phyloP scores from a whole-genome alignment of 2,888 invertebrate genomes.

The Lathronympha strigana region DNA sequence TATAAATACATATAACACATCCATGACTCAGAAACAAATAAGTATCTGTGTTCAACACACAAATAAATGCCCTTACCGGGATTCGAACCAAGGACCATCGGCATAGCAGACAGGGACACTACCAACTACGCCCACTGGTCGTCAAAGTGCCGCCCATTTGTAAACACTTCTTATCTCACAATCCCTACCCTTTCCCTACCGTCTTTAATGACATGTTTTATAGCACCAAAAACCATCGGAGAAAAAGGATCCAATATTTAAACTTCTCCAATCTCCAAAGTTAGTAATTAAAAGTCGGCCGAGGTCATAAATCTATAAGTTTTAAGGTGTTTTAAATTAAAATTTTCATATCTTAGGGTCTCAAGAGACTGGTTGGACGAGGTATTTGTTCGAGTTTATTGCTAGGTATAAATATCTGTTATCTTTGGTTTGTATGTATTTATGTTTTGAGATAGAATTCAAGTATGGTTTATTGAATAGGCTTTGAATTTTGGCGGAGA shows the following conservation, averaged over 20 bases:
- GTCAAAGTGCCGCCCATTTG: neutral
- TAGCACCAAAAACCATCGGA: neutral
- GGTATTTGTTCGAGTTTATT: conserved; percentile 18
- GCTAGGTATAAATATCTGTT: conserved; percentile 6
- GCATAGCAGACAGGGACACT: too few relatives aligned
- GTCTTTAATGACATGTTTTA: conserved; percentile 23
- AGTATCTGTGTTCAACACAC: too few relatives aligned
- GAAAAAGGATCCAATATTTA: conserved; percentile 44
- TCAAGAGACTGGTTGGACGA: conserved; percentile 11
- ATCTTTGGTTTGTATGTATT: conserved; percentile 1
- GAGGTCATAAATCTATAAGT: conserved; percentile 68
- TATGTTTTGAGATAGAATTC: neutral
- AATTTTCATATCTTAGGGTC: conserved; percentile 56
- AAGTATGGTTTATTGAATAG: neutral
- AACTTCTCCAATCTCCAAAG: conserved; percentile 45
- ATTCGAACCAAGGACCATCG: too few relatives aligned
- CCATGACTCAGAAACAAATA: too few relatives aligned
- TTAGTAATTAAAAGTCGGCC: conserved; percentile 48
- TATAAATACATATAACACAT: too few relatives aligned
- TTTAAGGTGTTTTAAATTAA: conserved; percentile 74
- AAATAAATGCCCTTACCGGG: too few relatives aligned
- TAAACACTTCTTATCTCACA: neutral
- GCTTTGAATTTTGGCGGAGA: neutral
- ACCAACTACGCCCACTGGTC: too few relatives aligned
- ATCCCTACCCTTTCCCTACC: neutral